Conservation (phyloP, 2,797 vertebrate genomes). For the Myotis daubentonii region DNA sequence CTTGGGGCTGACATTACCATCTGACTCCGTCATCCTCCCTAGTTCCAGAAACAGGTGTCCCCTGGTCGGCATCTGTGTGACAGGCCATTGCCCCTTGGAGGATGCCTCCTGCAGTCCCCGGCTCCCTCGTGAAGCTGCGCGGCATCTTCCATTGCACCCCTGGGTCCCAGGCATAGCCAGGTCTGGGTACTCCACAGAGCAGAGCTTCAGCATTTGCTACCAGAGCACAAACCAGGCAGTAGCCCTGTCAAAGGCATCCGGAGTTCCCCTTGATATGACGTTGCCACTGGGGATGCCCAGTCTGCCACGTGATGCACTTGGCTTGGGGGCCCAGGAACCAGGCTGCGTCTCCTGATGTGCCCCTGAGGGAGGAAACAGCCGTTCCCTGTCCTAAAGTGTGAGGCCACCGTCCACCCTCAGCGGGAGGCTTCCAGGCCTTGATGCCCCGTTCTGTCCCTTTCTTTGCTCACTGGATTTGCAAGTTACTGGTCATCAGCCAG, state of each 20-base stretch:
- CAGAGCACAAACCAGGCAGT: background rate
- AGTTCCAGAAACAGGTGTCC: background rate
- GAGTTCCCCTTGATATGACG: background rate
- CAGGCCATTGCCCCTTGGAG: background rate
- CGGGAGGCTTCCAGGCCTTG: background rate
- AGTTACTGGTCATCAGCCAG: background rate
- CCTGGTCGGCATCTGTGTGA: background rate
- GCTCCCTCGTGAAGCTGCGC: background rate
- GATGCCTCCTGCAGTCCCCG: background rate
- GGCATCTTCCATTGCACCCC: background rate
- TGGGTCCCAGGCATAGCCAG: background rate
- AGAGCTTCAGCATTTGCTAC: background rate
- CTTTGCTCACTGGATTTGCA: background rate
- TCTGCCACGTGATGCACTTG: background rate
- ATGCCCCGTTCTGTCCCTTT: background rate
- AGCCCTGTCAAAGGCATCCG: background rate
- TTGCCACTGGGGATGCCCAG: background rate
- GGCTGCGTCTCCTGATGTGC: background rate
- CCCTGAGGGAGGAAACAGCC: background rate
- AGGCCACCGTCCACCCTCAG: background rate
- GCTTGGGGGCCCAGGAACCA: background rate
- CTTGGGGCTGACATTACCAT: background rate
- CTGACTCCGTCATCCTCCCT: background rate
- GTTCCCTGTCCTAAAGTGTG: background rate
- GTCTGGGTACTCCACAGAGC: background rate